Evolutionary conservation across 2,797 vertebrate species (phyloP).

Genomic region (Taenioides sp.): DNA sequence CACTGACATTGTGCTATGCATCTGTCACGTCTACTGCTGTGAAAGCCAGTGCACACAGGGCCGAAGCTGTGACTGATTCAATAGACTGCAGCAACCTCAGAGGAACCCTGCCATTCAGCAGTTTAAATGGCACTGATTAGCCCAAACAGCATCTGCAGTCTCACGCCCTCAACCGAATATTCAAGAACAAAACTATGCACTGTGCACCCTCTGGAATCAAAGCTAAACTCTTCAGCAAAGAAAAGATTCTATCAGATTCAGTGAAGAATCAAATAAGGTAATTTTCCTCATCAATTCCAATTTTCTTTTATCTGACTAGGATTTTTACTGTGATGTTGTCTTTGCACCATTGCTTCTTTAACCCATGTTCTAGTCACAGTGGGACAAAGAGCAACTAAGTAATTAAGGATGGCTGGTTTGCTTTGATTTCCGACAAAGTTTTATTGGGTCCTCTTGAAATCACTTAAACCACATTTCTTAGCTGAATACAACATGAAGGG

Average conservation of each 20-base stretch:
- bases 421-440: not conserved
- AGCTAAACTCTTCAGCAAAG: conserved; percentile 13
- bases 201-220: conserved; percentile 49
- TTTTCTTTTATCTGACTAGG: too few species aligned
- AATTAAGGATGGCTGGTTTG: not conserved
- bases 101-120: conserved; percentile 48
- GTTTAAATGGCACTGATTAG: conserved; percentile 61
- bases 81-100: conserved; percentile 54
- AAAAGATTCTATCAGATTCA: not conserved
- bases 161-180: conserved; percentile 54
- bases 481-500: not conserved
- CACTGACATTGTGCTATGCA: conserved; percentile 17
- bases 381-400: not conserved
- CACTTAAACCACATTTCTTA: not conserved
- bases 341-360: not conserved
- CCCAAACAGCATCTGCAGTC: conserved; percentile 62
- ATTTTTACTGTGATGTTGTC: not conserved
- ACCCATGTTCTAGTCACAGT: not conserved
- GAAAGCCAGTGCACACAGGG: conserved; percentile 19
- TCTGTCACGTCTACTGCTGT: conserved; percentile 29
- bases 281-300: not conserved
- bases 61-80: conserved; percentile 33
- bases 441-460: not conserved
- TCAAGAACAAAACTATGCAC: conserved; percentile 49
- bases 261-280: not conserved